Conservation (phyloP, 2,888 invertebrate genomes). For the Thecophora atra region DNA sequence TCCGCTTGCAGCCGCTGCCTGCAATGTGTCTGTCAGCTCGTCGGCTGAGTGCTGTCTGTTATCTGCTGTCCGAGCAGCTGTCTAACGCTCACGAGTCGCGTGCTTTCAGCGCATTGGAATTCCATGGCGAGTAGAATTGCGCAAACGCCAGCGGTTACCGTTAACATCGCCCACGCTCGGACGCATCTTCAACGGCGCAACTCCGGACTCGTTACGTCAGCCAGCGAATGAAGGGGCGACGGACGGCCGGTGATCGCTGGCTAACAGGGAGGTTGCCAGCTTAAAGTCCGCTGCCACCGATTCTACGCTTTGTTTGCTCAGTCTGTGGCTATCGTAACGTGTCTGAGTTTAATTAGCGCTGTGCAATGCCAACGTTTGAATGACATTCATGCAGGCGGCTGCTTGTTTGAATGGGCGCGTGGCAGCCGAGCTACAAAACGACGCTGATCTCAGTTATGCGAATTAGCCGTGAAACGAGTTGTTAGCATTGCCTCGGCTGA, state of each 20-base stretch:
- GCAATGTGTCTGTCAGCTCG: neutral
- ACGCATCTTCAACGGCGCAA: neutral
- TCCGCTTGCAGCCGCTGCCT: neutral
- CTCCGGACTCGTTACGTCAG: neutral
- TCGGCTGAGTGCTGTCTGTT: neutral
- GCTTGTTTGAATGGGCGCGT: neutral
- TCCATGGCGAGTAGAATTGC: conserved; percentile 10
- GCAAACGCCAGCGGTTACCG: neutral
- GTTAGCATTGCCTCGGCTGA: neutral
- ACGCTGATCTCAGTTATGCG: neutral
- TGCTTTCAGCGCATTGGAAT: conserved; percentile 8
- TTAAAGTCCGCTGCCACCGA: neutral
- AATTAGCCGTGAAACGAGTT: neutral
- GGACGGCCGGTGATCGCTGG: neutral
- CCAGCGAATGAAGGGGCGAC: neutral
- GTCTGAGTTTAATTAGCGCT: conserved; percentile 8
- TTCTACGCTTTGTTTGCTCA: neutral
- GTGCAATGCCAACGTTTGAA: conserved; percentile 8
- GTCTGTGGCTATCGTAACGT: conserved; percentile 8
- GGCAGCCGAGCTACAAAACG: too few relatives aligned
- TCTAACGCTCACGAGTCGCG: neutral
- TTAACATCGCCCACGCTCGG: neutral
- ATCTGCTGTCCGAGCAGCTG: neutral
- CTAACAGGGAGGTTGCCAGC: neutral
- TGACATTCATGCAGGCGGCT: neutral